Conservation (phyloP, 2,113 vertebrate genomes). For the Hoplias malabaricus region DNA sequence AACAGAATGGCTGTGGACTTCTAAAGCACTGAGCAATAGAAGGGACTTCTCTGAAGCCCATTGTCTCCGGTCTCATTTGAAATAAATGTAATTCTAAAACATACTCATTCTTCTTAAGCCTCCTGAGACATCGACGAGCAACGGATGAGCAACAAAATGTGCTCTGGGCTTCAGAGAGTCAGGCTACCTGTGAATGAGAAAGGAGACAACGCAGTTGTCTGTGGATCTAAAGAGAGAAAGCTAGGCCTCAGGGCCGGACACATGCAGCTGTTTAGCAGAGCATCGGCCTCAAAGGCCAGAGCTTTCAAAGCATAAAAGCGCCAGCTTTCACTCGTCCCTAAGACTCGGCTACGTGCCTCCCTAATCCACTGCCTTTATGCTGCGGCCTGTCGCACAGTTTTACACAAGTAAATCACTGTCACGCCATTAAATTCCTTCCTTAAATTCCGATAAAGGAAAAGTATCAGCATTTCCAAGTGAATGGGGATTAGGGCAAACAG, state of each 20-base stretch:
- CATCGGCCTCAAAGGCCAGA: slow-evolving; percentile 18
- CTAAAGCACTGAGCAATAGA: no score
- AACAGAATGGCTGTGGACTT: no score
- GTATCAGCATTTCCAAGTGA: slow-evolving; percentile 72
- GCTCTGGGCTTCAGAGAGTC: no score
- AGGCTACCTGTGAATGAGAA: no score
- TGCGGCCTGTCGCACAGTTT: slow-evolving; percentile 66
- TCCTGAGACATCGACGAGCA: no score
- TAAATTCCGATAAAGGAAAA: slow-evolving; percentile 59
- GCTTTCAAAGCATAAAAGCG: slow-evolving; percentile 48
- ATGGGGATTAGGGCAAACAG: slow-evolving; percentile 73
- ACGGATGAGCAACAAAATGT: no score
- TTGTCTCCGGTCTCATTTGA: no score
- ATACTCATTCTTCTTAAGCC: no score
- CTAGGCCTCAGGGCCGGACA: slow-evolving; percentile 21
- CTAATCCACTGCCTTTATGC: slow-evolving; percentile 59
- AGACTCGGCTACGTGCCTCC: slow-evolving; percentile 50
- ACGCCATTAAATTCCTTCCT: slow-evolving; percentile 72
- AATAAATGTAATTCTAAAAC: no score
- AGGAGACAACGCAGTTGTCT: neutral
- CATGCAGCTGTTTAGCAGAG: slow-evolving; percentile 38
- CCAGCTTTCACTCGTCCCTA: slow-evolving; percentile 50
- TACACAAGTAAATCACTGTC: slow-evolving; percentile 72
- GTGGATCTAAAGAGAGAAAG: neutral
- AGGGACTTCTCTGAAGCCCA: no score